Evolutionary conservation across 2,113 vertebrate species (phyloP), one percentile per base, ranked within the genome.

Genomic region (Neotragus moschatus): DNA sequence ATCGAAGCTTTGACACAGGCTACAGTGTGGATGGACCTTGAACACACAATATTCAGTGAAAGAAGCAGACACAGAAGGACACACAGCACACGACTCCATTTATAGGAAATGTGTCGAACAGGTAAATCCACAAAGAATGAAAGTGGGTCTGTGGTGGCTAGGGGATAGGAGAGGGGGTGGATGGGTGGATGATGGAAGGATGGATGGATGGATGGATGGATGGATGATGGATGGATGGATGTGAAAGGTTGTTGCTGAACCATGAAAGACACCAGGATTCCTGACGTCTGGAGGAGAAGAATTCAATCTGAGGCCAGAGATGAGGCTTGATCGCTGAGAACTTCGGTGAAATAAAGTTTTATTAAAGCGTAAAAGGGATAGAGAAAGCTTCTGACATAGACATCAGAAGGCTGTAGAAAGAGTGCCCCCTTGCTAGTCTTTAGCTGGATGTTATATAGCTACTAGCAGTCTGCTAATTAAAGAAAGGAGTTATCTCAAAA

Each of bases 201-300:
- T 43, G 43, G 43, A 6, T 43, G 43, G 6, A 5, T 53, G 51
- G 51, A 0, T 53, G 51, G 51, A 53, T 53, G 5, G 16, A 55
- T 55, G 51, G 6, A 9, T 55, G 12, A 15, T 30, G 60, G 13
- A 30, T 61, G 60, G 0, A 30, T 61, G 13, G 6, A 30, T 60
- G 53, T 70, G 66, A 70, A 23, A 39, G 19, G n/a, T 12, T 70
- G 66, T 39, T 70, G 66, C n/a, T 39, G 66, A 70, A 70, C 19
- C 19, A 70, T 1, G 0, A 39, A 39, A 39, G n/a, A 70, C 1
- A 0, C n/a, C 0, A 1, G 33, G 7, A 66, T 66, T 66, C 33
- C n/a, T n/a, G 63, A 33, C 33, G 8, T n/a, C 33, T 8, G 7
- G 63, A n/a, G 63, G 63, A 66, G 63, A 66, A 66, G 8, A n/a